Evolutionary conservation across 2,888 invertebrate genomes (phyloP).

Genomic region (Hylaea fasciaria): DNA sequence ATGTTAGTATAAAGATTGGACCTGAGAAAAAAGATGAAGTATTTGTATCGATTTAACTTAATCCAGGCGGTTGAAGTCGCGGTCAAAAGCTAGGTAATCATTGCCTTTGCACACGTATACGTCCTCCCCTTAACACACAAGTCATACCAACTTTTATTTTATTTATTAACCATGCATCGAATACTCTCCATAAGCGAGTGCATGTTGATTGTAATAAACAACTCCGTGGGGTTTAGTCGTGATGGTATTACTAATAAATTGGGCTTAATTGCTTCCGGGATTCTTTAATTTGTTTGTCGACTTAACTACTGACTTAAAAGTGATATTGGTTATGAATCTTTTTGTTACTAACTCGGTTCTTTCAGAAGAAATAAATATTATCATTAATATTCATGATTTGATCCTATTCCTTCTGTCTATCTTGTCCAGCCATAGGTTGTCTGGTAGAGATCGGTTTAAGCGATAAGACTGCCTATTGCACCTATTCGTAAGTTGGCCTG

Average conservation of each 20-base stretch:
- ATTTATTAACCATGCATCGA: constrained; percentile 9
- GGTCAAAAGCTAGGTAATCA: no score
- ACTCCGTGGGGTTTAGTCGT: constrained; percentile 17
- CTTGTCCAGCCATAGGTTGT: no score
- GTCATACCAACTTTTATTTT: constrained; percentile 9
- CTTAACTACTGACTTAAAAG: not conserved
- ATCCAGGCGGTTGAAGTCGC: no score
- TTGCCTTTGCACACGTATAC: not conserved
- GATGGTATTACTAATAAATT: constrained; percentile 29
- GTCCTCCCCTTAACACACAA: constrained; percentile 8
- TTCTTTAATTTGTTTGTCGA: constrained; percentile 23
- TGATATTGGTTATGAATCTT: not conserved
- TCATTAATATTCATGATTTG: no score
- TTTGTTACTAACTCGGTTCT: not conserved
- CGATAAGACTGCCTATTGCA: no score
- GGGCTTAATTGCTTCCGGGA: constrained; percentile 32
- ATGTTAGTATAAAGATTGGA: no score
- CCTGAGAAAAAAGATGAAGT: no score
- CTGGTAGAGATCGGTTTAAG: no score
- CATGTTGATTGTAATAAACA: constrained; percentile 29
- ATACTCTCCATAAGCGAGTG: constrained; percentile 18
- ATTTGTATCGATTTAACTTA: no score
- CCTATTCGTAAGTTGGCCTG: no score
- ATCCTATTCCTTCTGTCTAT: no score
- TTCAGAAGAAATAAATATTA: no score